A percentile compares a stretch with the other conserved stretches of the same genome.
phyloP scores from a whole-genome alignment of 2,113 vertebrate species.

The Columba livia region DNA sequence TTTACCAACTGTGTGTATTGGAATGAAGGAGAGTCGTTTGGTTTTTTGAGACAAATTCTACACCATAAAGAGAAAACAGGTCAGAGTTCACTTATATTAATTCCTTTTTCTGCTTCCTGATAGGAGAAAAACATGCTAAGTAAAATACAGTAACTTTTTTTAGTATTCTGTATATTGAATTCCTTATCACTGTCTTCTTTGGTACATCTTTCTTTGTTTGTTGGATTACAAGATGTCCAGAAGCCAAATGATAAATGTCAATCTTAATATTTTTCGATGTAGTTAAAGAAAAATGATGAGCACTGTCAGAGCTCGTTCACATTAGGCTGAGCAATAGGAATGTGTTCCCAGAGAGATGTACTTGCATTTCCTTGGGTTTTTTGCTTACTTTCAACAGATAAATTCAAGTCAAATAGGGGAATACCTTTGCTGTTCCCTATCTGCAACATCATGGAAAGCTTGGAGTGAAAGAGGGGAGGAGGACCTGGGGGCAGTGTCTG shows the following conservation, averaged over 20 bases:
- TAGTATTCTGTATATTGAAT: neutral
- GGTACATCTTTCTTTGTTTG: neutral
- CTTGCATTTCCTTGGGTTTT: neutral
- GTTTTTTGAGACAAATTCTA: neutral
- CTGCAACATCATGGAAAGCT: neutral
- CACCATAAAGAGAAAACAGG: neutral
- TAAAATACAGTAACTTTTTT: neutral
- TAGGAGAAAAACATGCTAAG: neutral
- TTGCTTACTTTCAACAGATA: neutral
- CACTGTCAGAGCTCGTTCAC: neutral
- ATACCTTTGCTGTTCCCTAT: neutral
- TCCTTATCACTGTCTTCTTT: neutral
- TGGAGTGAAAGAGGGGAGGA: neutral
- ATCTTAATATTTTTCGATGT: constrained; percentile 14
- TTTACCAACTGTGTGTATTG: neutral
- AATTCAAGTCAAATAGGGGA: neutral
- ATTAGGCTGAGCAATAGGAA: neutral
- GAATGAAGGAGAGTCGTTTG: neutral
- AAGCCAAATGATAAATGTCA: neutral
- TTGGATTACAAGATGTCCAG: neutral
- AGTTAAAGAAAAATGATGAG: constrained; percentile 19
- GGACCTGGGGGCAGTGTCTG: neutral
- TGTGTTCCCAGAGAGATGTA: neutral
- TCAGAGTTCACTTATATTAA: neutral
- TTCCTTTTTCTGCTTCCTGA: neutral